These are phyloP conservation scores for Plecturocebus donacophilus DNA, from an alignment of 2,113 vertebrate genomes.

Conservation along the genomic window DNA sequence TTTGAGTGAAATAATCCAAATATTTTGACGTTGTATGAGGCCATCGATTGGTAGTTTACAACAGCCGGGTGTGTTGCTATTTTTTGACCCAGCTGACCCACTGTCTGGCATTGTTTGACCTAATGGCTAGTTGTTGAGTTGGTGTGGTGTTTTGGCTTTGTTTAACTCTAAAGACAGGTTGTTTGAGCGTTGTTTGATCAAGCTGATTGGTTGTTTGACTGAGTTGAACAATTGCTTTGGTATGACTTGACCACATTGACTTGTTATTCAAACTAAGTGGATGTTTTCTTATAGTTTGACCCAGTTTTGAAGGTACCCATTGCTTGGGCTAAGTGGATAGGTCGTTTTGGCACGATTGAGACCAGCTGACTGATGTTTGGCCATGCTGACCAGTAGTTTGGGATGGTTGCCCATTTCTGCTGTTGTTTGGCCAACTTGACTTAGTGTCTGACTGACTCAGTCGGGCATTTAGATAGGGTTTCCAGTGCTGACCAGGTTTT, in stretches of 20 bases:
- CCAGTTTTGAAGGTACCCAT: background rate
- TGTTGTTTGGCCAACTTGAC: background rate
- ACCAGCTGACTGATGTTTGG: background rate
- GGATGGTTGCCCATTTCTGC: background rate
- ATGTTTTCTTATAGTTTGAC: background rate
- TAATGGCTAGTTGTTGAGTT: background rate
- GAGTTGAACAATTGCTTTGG: slow-evolving; percentile 27
- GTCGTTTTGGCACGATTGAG: background rate
- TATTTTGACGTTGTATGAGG: slow-evolving; percentile 70
- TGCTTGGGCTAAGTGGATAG: background rate
- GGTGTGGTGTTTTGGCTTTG: background rate
- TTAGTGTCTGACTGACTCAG: background rate
- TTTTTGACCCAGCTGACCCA: slow-evolving; percentile 46
- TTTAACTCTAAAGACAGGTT: slow-evolving; percentile 52
- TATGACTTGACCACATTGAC: slow-evolving; percentile 6
- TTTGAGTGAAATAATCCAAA: slow-evolving; percentile 77
- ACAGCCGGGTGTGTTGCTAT: slow-evolving; percentile 27
- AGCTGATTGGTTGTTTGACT: slow-evolving; percentile 38
- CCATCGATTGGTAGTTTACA: slow-evolving; percentile 62
- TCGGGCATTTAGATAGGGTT: background rate
- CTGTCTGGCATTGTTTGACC: slow-evolving; percentile 56
- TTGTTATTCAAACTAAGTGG: slow-evolving; percentile 19
- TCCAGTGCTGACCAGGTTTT: background rate
- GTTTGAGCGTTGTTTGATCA: slow-evolving; percentile 50
- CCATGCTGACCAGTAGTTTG: background rate